Conservation (phyloP, 2,888 invertebrate species). For the Hydrotaea diabolus region DNA sequence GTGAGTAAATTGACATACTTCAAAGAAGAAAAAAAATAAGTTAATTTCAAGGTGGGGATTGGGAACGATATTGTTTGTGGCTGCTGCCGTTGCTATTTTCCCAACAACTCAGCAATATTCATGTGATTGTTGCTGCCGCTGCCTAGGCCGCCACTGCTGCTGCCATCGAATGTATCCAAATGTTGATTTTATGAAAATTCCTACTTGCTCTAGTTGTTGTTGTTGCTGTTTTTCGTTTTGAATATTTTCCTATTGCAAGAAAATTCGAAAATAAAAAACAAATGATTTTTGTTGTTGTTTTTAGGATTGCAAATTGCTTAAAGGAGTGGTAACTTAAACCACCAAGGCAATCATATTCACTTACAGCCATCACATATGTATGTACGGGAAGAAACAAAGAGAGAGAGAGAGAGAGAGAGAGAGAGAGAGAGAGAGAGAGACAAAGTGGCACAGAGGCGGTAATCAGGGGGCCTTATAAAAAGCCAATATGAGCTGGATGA, state of each 20-base stretch:
- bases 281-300: background rate
- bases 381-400: too few relatives aligned
- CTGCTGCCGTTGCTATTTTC: too few relatives aligned
- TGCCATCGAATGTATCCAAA: background rate
- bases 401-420: too few relatives aligned
- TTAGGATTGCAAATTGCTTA: background rate
- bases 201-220: background rate
- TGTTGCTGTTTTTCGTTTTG: background rate
- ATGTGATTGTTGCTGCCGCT: background rate
- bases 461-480: too few relatives aligned
- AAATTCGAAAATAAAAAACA: background rate
- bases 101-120: too few relatives aligned
- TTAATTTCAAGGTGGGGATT: too few relatives aligned
- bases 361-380: too few relatives aligned
- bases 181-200: background rate
- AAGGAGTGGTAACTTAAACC: background rate
- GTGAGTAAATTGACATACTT: background rate
- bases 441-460: too few relatives aligned
- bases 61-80: too few relatives aligned
- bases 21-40: too few relatives aligned
- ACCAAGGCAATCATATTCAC: background rate
- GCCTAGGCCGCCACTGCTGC: background rate
- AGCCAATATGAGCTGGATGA: too few relatives aligned
- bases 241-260: background rate
- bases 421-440: too few relatives aligned